These are phyloP conservation scores for Pseudomyrmex flavicornis DNA, from an alignment of 1,140 invertebrate species.

Conservation along the genomic window DNA sequence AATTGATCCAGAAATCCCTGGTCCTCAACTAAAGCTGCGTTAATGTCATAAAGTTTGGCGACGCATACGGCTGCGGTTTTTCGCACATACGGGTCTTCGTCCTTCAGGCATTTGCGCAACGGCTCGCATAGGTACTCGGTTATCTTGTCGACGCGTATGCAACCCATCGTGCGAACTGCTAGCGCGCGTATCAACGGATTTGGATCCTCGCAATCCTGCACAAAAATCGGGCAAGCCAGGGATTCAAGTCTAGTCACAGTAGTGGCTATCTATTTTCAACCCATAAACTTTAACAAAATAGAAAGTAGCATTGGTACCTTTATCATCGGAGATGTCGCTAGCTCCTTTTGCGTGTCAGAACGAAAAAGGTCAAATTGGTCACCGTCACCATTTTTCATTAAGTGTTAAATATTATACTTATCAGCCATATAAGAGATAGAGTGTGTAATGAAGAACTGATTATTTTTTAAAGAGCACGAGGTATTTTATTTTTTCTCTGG, in stretches of 20 bases:
- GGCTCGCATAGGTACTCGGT: constrained; percentile 99
- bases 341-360: constrained; percentile 86
- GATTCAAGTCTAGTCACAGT: constrained; percentile 86
- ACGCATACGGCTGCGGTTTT: constrained; percentile 99
- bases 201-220: constrained; percentile 99
- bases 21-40: constrained; percentile 98
- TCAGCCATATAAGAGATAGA: constrained; percentile 74
- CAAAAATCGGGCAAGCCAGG: constrained; percentile 86
- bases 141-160: constrained; percentile 99
- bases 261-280: constrained; percentile 84
- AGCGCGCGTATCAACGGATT: constrained; percentile 99
- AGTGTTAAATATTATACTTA: constrained; percentile 81
- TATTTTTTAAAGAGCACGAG: constrained; percentile 86
- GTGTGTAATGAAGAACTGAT: constrained; percentile 75
- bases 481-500: constrained; percentile 50
- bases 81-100: constrained; percentile 99
- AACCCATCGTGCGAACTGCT: constrained; percentile 99
- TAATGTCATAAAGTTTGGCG: constrained; percentile 99
- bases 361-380: constrained; percentile 86
- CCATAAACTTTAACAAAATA: constrained; percentile 83
- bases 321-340: constrained; percentile 85
- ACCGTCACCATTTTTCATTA: constrained; percentile 85
- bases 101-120: constrained; percentile 98
- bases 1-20: constrained; percentile 99
- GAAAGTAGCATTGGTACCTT: constrained; percentile 85